Base-by-base conservation (phyloP, 1,140 invertebrate genomes). In the Aphelinus atriplicis region DNA sequence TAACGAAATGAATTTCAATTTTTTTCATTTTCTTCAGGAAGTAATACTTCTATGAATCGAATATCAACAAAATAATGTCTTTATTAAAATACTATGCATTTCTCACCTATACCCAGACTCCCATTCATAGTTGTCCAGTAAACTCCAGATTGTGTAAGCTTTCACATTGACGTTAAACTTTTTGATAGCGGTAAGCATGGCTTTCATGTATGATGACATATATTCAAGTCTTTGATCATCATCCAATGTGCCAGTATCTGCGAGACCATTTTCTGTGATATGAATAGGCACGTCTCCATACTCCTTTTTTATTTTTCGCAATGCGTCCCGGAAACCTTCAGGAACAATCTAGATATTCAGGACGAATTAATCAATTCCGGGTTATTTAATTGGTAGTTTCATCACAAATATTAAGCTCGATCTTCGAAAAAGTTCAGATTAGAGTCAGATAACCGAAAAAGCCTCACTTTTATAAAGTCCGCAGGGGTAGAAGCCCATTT, bases 101-200 rank as follows among this genome's bases (percentile, higher is more conserved):
- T 89, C 89, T 91, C 84, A 93, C 92, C 83, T 88, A 76, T 90
- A 93, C 65, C 92, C 92, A n/a, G 78, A 81, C 1, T 84, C 82
- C 94, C 94, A 95, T 84, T 96, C 94, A 82, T 95, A 95, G 83
- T 94, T 95, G 75, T 95, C 94, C 77, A 95, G 85, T 0, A 95
- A 82, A 76, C 91, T 92, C 94, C 94, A 95, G 60, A 90, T 87
- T 0, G 91, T 90, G 78, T 95, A 95, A 0, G 89, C 48, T 65
- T 77, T 71, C 4, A 77, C 71, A 46, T 66, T 70, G 7, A 71
- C 73, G 6, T 45, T 26, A 10, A 81, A 77, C 1, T 50, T 26
- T 68, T 80, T 70, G 0, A 81, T 78, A 10, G 80, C 80, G 9
- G 55, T 26, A 2, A 81, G 48, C 71, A 81, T 89, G 89, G 1